phyloP scores from a whole-genome alignment of 53 echinoderm and acorn worm genomes.

The Holothuria scabra region DNA sequence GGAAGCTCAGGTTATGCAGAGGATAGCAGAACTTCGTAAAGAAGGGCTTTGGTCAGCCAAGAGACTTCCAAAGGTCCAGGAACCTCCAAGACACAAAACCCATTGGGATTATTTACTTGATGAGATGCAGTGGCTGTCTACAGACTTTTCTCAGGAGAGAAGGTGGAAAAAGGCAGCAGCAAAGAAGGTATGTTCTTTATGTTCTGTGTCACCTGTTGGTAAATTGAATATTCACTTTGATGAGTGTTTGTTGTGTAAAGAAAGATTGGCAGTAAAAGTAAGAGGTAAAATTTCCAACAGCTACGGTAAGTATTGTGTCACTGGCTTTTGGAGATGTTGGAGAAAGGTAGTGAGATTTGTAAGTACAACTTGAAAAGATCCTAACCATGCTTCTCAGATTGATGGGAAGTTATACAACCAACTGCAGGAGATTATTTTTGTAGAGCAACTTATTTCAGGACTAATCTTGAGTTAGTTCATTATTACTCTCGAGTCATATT shows the following conservation, averaged over 20 bases:
- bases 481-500: too few species aligned
- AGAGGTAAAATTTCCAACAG: not conserved
- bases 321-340: too few species aligned
- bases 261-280: not conserved
- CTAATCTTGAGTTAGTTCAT: too few species aligned
- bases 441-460: too few species aligned
- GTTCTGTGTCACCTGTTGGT: not conserved
- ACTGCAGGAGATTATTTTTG: too few species aligned
- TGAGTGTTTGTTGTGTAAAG: not conserved
- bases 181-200: constrained; percentile 66
- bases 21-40: constrained; percentile 89
- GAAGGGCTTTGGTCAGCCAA: constrained; percentile 95
- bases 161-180: constrained; percentile 95
- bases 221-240: not conserved
- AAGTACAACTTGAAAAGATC: too few species aligned
- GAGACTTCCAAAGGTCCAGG: constrained; percentile 95
- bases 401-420: too few species aligned
- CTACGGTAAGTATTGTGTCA: too few species aligned
- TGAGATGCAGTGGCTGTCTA: constrained; percentile 97
- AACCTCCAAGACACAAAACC: constrained; percentile 91
- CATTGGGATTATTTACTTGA: constrained; percentile 99
- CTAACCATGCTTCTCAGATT: too few species aligned
- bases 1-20: constrained; percentile 99
- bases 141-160: constrained; percentile 94
- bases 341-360: too few species aligned